A percentile compares a stretch with the other conserved stretches of the same genome.
Evolutionary conservation across 1,140 invertebrate species (phyloP).

Genomic region (Dreissena polymorpha): DNA sequence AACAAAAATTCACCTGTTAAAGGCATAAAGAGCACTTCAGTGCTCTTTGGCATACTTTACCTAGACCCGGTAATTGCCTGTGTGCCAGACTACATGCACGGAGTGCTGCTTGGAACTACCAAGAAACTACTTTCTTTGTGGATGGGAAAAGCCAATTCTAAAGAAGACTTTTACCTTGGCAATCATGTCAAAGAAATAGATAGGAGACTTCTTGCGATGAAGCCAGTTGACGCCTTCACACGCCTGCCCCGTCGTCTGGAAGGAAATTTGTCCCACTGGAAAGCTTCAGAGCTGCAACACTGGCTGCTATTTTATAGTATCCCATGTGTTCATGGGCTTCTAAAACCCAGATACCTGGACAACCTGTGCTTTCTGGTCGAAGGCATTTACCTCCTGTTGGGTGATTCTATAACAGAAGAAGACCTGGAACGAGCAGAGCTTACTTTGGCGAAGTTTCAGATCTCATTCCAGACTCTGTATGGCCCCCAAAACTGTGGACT

Average conservation of each 20-base stretch:
- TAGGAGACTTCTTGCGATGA: conserved; percentile 12
- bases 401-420: background rate
- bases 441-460: background rate
- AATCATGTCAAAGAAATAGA: conserved; percentile 22
- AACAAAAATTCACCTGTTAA: background rate
- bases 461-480: background rate
- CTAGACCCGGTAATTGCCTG: conserved; percentile 2
- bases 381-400: conserved; percentile 6
- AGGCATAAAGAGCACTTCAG: background rate
- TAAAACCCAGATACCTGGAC: conserved; percentile 36
- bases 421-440: background rate
- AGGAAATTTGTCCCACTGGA: conserved; percentile 39
- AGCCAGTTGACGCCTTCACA: conserved; percentile 29
- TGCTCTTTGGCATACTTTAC: conserved; percentile 17
- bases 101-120: conserved; percentile 37
- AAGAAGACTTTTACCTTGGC: conserved; percentile 23
- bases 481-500: background rate
- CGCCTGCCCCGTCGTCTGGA: conserved; percentile 23
- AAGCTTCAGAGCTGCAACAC: conserved; percentile 46
- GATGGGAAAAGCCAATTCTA: conserved; percentile 23
- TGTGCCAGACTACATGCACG: conserved; percentile 56
- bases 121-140: conserved; percentile 47
- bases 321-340: conserved; percentile 26
- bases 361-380: conserved; percentile 40
- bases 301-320: conserved; percentile 49